phyloP scores from a whole-genome alignment of 1,140 invertebrate genomes.

The Papilio xuthus region DNA sequence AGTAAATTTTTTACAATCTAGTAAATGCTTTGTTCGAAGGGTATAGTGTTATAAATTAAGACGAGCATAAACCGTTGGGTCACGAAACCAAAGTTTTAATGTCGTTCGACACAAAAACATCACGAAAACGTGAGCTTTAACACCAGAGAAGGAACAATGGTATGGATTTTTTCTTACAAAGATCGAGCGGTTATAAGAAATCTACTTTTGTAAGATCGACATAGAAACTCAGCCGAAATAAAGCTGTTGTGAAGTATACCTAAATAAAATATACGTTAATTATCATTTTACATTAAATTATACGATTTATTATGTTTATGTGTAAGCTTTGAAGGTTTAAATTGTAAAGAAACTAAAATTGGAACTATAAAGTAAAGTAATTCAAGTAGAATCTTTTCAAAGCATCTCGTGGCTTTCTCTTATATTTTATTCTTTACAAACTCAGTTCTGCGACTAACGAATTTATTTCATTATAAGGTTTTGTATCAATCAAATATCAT shows the following conservation, averaged over 20 bases:
- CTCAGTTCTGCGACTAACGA: too few species aligned
- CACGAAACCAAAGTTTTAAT: constrained; percentile 34
- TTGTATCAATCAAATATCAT: too few species aligned
- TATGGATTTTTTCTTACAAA: constrained; percentile 29
- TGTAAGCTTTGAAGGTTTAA: background rate
- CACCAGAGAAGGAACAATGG: constrained; percentile 30
- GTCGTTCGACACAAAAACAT: constrained; percentile 31
- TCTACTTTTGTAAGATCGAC: constrained; percentile 10
- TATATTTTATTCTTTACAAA: too few species aligned
- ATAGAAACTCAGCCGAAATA: background rate
- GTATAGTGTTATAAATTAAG: constrained; percentile 17
- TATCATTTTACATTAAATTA: background rate
- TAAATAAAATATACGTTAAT: constrained; percentile 6
- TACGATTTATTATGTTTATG: background rate
- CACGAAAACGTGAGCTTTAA: constrained; percentile 36
- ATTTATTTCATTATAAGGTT: too few species aligned
- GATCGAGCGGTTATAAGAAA: constrained; percentile 9
- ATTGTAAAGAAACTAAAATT: background rate
- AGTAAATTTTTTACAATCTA: background rate
- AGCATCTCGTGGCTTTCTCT: too few species aligned
- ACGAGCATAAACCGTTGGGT: constrained; percentile 24
- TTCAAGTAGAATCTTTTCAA: too few species aligned
- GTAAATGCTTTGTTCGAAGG: background rate
- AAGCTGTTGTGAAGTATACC: background rate
- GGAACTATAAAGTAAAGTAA: background rate